These are phyloP conservation scores for Meloidogyne hapla DNA, from an alignment of 1,140 invertebrate species.

Conservation along the genomic window DNA sequence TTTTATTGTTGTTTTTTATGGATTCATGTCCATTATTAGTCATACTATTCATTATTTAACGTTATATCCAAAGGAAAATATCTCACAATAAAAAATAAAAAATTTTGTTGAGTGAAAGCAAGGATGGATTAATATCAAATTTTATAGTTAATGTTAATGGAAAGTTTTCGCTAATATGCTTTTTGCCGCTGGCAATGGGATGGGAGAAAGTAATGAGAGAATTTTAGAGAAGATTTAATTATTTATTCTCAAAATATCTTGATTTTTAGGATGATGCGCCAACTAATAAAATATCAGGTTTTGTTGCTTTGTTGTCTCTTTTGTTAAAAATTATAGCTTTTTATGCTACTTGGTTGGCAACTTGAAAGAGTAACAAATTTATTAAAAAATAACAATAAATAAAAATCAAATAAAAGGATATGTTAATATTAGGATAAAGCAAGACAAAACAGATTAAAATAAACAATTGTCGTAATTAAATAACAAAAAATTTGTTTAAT, in stretches of 20 bases:
- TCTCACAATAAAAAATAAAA: not conserved
- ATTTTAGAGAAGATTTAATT: conserved; percentile 1
- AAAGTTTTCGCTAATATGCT: not conserved
- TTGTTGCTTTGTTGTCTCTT: not conserved
- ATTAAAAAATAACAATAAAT: no score
- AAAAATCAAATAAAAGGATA: no score
- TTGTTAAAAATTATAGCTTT: not conserved
- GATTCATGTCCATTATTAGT: not conserved
- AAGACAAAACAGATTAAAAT: no score
- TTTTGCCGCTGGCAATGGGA: not conserved
- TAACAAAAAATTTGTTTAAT: no score
- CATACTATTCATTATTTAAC: not conserved
- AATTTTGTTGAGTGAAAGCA: not conserved
- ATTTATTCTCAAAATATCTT: not conserved
- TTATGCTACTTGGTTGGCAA: not conserved
- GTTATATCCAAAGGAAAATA: not conserved
- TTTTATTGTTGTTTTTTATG: not conserved
- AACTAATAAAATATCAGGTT: not conserved
- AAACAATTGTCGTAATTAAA: no score
- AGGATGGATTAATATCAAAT: not conserved
- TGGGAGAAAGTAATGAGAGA: not conserved
- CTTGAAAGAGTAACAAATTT: not conserved
- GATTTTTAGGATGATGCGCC: not conserved
- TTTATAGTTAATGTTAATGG: not conserved
- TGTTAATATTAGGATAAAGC: no score